phyloP scores from a whole-genome alignment of 2,888 invertebrate genomes.

The Euspilapteryx auroguttella region DNA sequence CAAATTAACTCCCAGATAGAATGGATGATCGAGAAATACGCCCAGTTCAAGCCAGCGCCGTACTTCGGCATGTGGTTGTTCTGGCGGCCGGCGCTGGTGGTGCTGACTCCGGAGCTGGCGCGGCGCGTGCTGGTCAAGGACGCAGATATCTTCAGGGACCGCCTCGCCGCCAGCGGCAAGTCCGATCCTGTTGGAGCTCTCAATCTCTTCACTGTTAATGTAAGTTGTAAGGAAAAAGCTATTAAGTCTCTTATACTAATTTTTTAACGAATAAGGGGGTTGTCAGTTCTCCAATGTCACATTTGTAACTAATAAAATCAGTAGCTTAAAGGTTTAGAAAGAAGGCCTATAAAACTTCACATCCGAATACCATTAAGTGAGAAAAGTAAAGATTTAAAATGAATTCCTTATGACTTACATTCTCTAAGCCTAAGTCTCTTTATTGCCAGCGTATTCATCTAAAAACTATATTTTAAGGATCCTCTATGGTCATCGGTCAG shows the following conservation, averaged over 20 bases:
- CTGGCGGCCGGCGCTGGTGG: conserved; percentile 27
- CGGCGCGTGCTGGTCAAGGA: conserved; percentile 26
- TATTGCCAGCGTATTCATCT: background rate
- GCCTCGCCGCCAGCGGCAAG: conserved; percentile 19
- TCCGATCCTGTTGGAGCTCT: conserved; percentile 22
- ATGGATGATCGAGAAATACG: conserved; percentile 22
- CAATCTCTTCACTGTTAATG: conserved; percentile 25
- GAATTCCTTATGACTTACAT: too few relatives aligned
- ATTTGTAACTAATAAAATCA: background rate
- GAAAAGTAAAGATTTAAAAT: too few relatives aligned
- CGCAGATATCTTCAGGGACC: conserved; percentile 21
- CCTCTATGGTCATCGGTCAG: conserved; percentile 20
- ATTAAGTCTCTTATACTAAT: conserved; percentile 1
- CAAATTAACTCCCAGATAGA: conserved; percentile 17
- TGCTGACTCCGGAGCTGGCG: conserved; percentile 25
- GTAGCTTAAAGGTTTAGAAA: too few relatives aligned
- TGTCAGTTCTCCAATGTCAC: background rate
- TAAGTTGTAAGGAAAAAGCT: too few relatives aligned
- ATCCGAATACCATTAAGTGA: too few relatives aligned
- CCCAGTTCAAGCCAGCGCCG: conserved; percentile 13
- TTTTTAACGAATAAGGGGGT: conserved; percentile 3
- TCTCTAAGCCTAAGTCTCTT: too few relatives aligned
- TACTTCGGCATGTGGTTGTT: conserved; percentile 34
- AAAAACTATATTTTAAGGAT: conserved; percentile 15
- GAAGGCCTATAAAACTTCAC: too few relatives aligned